Evolutionary conservation across 2,888 invertebrate genomes (phyloP), one percentile per base, ranked within the genome.

Genomic region (Nesidiocoris tenuis): DNA sequence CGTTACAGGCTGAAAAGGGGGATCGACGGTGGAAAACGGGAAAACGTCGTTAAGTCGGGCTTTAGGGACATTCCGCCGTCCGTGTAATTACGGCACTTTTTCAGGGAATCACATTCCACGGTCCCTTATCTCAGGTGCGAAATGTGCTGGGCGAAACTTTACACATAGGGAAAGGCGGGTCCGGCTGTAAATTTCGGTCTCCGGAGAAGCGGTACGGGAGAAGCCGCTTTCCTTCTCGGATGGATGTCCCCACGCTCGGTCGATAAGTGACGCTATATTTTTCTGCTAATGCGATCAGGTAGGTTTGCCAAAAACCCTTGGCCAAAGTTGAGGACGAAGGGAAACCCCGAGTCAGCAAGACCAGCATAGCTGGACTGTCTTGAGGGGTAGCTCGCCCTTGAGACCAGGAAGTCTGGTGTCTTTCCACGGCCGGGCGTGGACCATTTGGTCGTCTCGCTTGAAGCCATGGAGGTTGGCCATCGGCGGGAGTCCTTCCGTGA

Each of bases 191-290:
- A 72, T 72, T 72, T 39, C 54, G 19, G 25, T 61, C 24, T 71
- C 59, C 57, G 61, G 71, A 18, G 59, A 61, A 12, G 63, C 12
- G 61, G 59, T 17, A 25, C 24, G 24, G 39, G n/a, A 7, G 66
- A 66, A 19, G 19, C 17, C 7, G 64, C 9, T n/a, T n/a, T n/a
- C 64, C 23, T 59, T 39, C 70, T 18, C 70, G 39, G 72, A 72
- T 72, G 72, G 72, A 72, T 72, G 61, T 72, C 1, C 16, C 72
- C 63, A 7, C 18, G 12, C 59, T 23, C 24, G 59, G 39, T 63
- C 72, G 72, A 72, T 72, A 72, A 72, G 72, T 72, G 72, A 61
- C 61, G 63, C 72, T 72, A 72, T 72, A 72, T 72, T 72, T 72
- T 72, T 72, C 72, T 63, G 23, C 72, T 72, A 72, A 72, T 72